These are phyloP conservation scores for Diploptera punctata DNA, from an alignment of 2,888 invertebrate species.

Conservation along the genomic window DNA sequence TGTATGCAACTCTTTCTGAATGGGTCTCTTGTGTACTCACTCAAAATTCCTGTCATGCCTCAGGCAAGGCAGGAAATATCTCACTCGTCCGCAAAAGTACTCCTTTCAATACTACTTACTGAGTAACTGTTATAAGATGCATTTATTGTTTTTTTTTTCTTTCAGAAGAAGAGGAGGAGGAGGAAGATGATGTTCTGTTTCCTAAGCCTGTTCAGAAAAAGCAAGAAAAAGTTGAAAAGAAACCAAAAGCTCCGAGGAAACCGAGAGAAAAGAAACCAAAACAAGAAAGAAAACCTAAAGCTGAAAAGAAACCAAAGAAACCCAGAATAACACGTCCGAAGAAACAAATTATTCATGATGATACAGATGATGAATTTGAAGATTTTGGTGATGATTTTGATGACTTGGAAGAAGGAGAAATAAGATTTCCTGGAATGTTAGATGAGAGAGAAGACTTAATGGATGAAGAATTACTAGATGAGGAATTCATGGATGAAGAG, in stretches of 20 bases:
- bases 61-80: too few relatives aligned
- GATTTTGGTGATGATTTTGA: constrained; percentile 9
- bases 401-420: constrained; percentile 14
- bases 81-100: too few relatives aligned
- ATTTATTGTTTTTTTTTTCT: constrained; percentile 3
- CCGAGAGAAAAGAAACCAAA: constrained; percentile 9
- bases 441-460: constrained; percentile 3
- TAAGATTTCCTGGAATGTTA: neutral
- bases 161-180: constrained; percentile 6
- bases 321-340: neutral
- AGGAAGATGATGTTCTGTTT: neutral
- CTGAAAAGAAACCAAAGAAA: constrained; percentile 17
- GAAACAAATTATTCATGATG: constrained; percentile 35
- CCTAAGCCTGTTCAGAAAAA: constrained; percentile 11
- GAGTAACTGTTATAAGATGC: too few relatives aligned
- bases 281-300: constrained; percentile 2
- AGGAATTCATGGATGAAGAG: constrained; percentile 3
- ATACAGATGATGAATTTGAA: constrained; percentile 41
- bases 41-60: too few relatives aligned
- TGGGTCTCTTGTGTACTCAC: too few relatives aligned
- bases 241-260: constrained; percentile 2
- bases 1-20: too few relatives aligned
- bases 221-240: constrained; percentile 23
- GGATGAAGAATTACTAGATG: constrained; percentile 1
- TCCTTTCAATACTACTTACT: too few relatives aligned